A percentile compares a stretch with the other conserved stretches of the same genome.
Conservation (phyloP, 2,113 vertebrate species). For the Aptenodytes forsteri region DNA sequence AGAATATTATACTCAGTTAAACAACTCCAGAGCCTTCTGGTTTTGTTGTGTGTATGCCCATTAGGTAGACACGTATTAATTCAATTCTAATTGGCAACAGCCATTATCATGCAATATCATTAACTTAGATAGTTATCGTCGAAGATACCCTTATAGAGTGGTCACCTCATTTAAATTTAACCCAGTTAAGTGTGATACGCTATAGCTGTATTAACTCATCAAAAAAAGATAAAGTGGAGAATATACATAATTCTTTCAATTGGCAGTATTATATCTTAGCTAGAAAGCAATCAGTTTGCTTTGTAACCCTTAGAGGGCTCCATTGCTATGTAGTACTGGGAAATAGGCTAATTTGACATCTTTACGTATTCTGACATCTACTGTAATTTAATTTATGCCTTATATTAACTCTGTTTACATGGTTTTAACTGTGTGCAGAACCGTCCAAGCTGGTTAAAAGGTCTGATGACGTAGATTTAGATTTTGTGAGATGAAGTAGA, state of each 20-base stretch:
- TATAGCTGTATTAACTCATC: neutral
- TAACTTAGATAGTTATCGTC: neutral
- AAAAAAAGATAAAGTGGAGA: neutral
- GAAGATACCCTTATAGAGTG: neutral
- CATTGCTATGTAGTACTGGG: neutral
- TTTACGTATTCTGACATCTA: constrained; percentile 1
- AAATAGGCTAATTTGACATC: neutral
- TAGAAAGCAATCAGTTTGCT: neutral
- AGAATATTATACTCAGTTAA: neutral
- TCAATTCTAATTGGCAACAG: neutral
- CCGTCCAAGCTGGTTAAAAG: constrained; percentile 5
- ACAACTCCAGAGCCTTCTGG: neutral
- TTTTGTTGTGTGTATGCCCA: neutral
- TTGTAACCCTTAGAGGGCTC: constrained; percentile 53
- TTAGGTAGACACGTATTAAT: neutral
- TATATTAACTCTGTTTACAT: constrained; percentile 2
- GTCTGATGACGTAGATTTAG: neutral
- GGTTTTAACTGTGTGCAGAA: neutral
- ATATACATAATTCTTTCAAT: neutral
- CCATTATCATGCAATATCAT: neutral
- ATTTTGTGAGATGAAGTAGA: neutral
- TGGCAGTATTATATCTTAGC: neutral
- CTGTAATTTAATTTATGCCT: constrained; percentile 28
- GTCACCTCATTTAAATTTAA: neutral
- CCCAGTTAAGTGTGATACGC: neutral